A percentile compares a stretch with the other conserved stretches of the same genome.
These are phyloP conservation scores for Petrocephalus schoutedeni DNA, from an alignment of 2,797 vertebrate genomes.

Conservation along the genomic window DNA sequence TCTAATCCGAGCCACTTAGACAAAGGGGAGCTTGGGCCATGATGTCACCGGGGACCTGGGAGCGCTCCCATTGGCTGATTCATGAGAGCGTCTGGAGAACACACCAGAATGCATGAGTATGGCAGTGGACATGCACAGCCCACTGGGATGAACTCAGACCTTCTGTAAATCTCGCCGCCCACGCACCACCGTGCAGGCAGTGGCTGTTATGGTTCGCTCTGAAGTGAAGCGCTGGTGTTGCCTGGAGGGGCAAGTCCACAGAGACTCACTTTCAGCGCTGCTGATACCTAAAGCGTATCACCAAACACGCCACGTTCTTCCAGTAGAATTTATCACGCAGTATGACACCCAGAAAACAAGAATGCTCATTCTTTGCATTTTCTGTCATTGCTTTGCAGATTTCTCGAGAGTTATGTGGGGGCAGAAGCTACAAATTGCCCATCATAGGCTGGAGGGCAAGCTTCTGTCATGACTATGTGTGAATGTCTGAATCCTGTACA, in stretches of 20 bases:
- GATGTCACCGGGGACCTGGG: background rate
- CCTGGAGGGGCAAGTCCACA: background rate
- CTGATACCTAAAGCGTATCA: background rate
- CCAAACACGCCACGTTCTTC: background rate
- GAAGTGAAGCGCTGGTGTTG: background rate
- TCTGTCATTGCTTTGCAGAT: background rate
- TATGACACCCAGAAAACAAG: background rate
- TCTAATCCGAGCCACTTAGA: slow-evolving; percentile 4
- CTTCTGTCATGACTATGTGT: background rate
- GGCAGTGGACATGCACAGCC: background rate
- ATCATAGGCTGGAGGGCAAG: no score
- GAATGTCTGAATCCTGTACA: background rate
- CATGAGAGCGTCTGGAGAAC: background rate
- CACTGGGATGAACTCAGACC: background rate
- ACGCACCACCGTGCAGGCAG: background rate
- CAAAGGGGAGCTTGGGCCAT: background rate
- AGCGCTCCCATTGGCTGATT: slow-evolving; percentile 10
- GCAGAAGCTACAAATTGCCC: background rate
- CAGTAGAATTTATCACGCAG: background rate
- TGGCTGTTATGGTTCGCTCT: background rate
- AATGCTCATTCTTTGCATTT: background rate
- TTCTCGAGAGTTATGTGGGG: background rate
- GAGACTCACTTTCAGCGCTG: background rate
- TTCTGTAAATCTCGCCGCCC: background rate
- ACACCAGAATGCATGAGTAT: background rate